Conservation (phyloP, 2,888 invertebrate genomes). For the Biston stratarius region DNA sequence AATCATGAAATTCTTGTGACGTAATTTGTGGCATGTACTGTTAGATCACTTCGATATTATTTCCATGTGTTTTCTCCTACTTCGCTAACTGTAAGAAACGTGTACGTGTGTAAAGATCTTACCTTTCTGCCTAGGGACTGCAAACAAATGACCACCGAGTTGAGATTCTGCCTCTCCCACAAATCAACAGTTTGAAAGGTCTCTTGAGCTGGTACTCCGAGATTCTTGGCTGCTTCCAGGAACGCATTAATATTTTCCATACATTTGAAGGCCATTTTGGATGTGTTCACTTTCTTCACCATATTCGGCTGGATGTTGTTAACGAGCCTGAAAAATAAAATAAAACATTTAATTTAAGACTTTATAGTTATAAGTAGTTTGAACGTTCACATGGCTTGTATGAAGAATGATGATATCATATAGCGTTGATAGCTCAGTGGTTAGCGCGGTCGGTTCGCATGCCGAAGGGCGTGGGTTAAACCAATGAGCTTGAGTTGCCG, state of each 20-base stretch:
- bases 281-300: conserved; percentile 96
- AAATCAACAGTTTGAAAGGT: conserved; percentile 99
- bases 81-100: too few relatives aligned
- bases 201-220: conserved; percentile 97
- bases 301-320: conserved; percentile 94
- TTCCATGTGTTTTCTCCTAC: too few relatives aligned
- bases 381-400: not conserved
- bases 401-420: not conserved
- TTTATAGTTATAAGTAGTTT: not conserved
- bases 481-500: too few relatives aligned
- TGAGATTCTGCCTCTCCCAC: conserved; percentile 98
- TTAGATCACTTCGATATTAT: too few relatives aligned
- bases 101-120: too few relatives aligned
- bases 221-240: conserved; percentile 92
- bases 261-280: conserved; percentile 97
- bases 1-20: too few relatives aligned
- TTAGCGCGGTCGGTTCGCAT: too few relatives aligned
- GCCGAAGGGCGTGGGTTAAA: too few relatives aligned
- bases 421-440: too few relatives aligned
- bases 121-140: conserved; percentile 98
- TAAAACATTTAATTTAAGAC: not conserved
- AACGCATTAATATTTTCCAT: conserved; percentile 99
- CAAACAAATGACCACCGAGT: conserved; percentile 97
- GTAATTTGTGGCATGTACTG: too few relatives aligned
- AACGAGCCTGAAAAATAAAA: conserved; percentile 88